A percentile compares a stretch with the other conserved stretches of the same genome.
Conservation (phyloP, 2,888 invertebrate species). For the Leucophenga montana region DNA sequence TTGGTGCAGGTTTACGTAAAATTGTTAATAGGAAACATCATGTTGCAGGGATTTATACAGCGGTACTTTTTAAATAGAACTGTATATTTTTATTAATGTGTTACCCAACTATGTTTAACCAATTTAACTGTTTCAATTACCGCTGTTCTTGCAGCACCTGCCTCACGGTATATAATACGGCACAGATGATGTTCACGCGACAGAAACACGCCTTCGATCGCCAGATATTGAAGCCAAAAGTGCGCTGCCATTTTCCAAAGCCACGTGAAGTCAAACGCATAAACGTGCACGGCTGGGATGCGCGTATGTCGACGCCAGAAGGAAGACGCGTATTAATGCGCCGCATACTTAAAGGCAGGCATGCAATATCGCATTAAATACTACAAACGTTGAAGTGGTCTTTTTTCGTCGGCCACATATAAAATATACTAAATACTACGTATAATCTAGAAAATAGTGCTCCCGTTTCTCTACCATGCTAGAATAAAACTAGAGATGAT, state of each 20-base stretch:
- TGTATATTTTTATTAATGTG: too few species aligned
- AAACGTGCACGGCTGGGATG: constrained; percentile 80
- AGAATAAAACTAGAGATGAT: constrained; percentile 12
- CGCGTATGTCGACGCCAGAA: constrained; percentile 79
- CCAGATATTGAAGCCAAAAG: constrained; percentile 62
- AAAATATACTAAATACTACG: background rate
- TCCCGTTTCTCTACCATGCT: constrained; percentile 16
- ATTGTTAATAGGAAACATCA: constrained; percentile 38
- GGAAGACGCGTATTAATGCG: constrained; percentile 85
- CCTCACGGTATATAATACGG: constrained; percentile 44
- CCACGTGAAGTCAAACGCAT: constrained; percentile 83
- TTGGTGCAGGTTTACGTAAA: constrained; percentile 3
- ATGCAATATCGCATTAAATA: constrained; percentile 79
- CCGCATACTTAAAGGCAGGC: constrained; percentile 82
- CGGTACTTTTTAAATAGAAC: constrained; percentile 47
- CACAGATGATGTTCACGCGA: constrained; percentile 54
- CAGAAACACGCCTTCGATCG: constrained; percentile 68
- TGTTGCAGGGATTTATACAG: constrained; percentile 57
- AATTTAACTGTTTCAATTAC: background rate
- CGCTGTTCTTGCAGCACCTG: constrained; percentile 46
- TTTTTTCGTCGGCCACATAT: too few species aligned
- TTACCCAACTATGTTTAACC: background rate
- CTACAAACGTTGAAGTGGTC: background rate
- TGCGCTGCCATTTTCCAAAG: constrained; percentile 79
- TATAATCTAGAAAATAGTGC: too few species aligned